Evolutionary conservation across 2,888 invertebrate genomes (phyloP), one percentile per base, ranked within the genome.

Genomic region (Pycnomerus fuliginosus): DNA sequence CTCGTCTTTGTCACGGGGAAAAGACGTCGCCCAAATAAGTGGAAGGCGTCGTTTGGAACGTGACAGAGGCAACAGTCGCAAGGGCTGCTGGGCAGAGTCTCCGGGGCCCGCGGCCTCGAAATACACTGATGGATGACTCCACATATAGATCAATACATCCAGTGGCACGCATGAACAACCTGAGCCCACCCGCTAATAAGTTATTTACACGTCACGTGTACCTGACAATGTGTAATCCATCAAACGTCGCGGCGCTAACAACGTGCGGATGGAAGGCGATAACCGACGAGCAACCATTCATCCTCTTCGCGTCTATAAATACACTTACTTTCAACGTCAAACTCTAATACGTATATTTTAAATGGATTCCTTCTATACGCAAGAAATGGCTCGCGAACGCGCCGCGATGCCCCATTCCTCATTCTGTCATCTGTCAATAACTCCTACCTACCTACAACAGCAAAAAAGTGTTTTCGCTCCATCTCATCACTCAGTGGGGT

Each of bases 101-200:
- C 60, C 55, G 56, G 60, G 57, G 61, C 61, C 59, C 56, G 53
- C 56, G 56, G 54, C 58, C 56, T 60, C 55, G 61, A 64, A 61
- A 65, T 65, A 65, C 62, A 64, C 65, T 68, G 69, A 69, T 69
- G 68, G 69, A 69, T 69, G 69, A 66, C 68, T 69, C 65, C 65
- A 68, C 65, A 67, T 65, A 65, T 67, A 67, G 67, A 68, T 68
- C 68, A 67, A 68, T 68, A 67, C 66, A 64, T 64, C 60, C 60
- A 58, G 56, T 53, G 63, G 58, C 68, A 68, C 68, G 68, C 68
- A 68, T 66, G 67, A 65, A 67, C 67, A 67, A 62, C 61, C 61
- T 49, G 53, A 53, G 46, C 52, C 54, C 48, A 53, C 48, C 54
- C 60, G 62, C 62, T 68, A 67, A 67, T 67, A 65, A 66, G 61